A percentile compares a stretch with the other conserved stretches of the same genome.
Conservation (phyloP, 2,797 vertebrate species). For the Okamejei kenojei region DNA sequence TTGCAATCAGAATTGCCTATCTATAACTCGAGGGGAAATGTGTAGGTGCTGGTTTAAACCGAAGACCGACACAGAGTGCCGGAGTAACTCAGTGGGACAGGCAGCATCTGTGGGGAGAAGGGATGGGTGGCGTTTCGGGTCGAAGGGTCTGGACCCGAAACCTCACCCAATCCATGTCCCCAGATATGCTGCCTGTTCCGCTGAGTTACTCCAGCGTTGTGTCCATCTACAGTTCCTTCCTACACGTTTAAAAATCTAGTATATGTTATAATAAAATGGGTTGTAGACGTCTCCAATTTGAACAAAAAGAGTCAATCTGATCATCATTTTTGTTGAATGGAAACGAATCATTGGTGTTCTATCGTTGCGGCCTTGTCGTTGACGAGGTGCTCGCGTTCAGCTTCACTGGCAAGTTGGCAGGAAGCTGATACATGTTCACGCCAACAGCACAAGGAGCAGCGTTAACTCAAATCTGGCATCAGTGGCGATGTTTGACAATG, state of each 20-base stretch:
- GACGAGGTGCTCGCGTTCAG: not conserved
- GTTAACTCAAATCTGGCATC: not conserved
- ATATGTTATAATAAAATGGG: not conserved
- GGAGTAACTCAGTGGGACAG: too few relatives aligned
- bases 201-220: too few relatives aligned
- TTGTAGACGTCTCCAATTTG: not conserved
- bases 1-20: not conserved
- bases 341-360: not conserved
- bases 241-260: not conserved
- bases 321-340: not conserved
- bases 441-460: not conserved
- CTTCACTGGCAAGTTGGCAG: not conserved
- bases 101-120: too few relatives aligned
- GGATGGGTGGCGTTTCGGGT: too few relatives aligned
- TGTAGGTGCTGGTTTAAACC: too few relatives aligned
- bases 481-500: not conserved
- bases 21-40: not conserved
- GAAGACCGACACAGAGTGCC: too few relatives aligned
- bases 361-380: not conserved
- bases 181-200: too few relatives aligned
- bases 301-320: not conserved
- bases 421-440: not conserved
- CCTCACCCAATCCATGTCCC: too few relatives aligned
- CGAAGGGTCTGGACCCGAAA: too few relatives aligned
- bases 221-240: too few relatives aligned